Evolutionary conservation across 2,888 invertebrate genomes (phyloP), one percentile per base, ranked within the genome.

Genomic region (Tiliacea aurago): DNA sequence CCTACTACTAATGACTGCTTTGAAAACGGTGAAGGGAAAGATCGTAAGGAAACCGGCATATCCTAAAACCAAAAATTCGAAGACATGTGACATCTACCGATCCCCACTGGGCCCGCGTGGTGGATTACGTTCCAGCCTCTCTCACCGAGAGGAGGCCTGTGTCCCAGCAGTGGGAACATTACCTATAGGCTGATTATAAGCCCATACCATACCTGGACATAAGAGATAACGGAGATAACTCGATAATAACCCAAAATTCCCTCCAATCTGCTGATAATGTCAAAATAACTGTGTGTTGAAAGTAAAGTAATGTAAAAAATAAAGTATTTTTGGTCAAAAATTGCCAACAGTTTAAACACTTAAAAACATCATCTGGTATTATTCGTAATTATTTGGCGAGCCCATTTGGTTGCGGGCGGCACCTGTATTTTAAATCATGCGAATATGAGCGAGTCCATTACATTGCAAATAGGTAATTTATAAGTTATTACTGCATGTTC

Each of bases 391-490:
- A 90, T 87, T 87, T 87, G 81, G 73, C 74, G 84, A 67, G 53
- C 64, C 67, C 73, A 73, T 71, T 77, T 65, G 73, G 80, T 77
- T 33, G 76, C 76, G 70, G 49, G 74, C 74, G 58, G 80, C 91
- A 91, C 91, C 91, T 91, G 91, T 89, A 87, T 86, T 89, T 91
- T 88, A 87, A 90, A 88, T 88, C 90, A 87, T 85, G 85, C 75
- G 81, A 71, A 84, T 85, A 86, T 84, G 74, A 71, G 86, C 78
- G 71, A 85, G 64, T 37, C 70, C 82, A 84, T 84, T 84, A 86
- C 80, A 71, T 81, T 80, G 80, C 51, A 78, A 82, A 87, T 87
- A 86, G 83, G 82, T 85, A 85, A 87, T 89, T 89, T 88, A 87
- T 82, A 76, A 49, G 58, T 28, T 41, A n/a, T 41, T 86, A 89